Base-by-base conservation (phyloP, 2,113 vertebrate species). In the Apteryx owenii region DNA sequence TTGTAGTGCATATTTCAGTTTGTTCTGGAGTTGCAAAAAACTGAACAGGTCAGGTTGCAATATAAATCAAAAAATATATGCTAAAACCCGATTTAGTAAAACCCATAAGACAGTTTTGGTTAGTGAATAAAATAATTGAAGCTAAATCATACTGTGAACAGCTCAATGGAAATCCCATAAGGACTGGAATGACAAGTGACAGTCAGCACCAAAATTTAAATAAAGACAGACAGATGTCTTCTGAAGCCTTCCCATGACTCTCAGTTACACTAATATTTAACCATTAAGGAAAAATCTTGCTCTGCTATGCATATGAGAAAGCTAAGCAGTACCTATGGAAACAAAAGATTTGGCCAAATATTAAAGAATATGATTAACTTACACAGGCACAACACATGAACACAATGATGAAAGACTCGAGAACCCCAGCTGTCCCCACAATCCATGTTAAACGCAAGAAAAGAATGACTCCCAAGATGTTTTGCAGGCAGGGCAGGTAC, bases 381-480 rank as follows among this genome's bases (percentile, higher is more conserved):
- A 99, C 99, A 62, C 99, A 99, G 91, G 98, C 98, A 86, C 99
- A 99, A 97, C 99, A 99, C 98, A 99, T 97, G 96, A 98, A 97
- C 53, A 99, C 99, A 0, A 99, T 99, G 93, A 98, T 98, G 95
- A 99, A 98, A 61, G 99, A 98, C 94, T 99, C 99, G 13, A 99
- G 96, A 81, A 99, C 99, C 64, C 99, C 99, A 5, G 99, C 98
- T 2, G 98, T 99, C 46, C 99, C 99, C 29, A 99, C 99, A 29
- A 99, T 99, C 99, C 99, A 99, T 0, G 99, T 99, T 58, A 99
- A 98, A 40, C 99, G 98, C 62, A 99, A 97, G 90, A 99, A 99
- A 84, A 99, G 98, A 96, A 99, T 99, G 71, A 99, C 99, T 10
- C 99, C 99, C 72, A 99, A 98, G 81, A 99, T 99, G 89, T 99